A percentile compares a stretch with the other conserved stretches of the same genome.
phyloP scores from a whole-genome alignment of 2,797 vertebrate species.

The Pipistrellus pipistrellus region DNA sequence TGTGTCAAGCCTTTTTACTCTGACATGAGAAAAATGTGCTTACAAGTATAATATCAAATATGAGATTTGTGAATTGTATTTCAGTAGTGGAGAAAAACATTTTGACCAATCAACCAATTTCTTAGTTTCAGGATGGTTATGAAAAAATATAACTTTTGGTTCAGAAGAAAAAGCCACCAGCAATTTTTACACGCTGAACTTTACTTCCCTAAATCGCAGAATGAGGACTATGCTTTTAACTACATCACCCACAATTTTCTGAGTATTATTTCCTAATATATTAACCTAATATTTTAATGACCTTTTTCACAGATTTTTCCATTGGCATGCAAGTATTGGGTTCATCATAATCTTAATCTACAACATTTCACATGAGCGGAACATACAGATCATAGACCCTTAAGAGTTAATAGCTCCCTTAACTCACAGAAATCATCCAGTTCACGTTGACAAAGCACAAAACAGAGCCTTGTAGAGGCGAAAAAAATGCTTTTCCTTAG shows the following conservation, averaged over 20 bases:
- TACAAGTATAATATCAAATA: constrained; percentile 56
- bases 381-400: constrained; percentile 15
- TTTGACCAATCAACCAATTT: constrained; percentile 56
- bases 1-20: constrained; percentile 54
- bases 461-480: background rate
- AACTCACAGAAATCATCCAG: background rate
- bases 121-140: background rate
- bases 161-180: constrained; percentile 55
- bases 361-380: background rate
- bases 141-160: constrained; percentile 27
- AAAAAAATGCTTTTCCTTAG: constrained; percentile 48
- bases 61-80: constrained; percentile 33
- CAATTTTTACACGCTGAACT: constrained; percentile 46
- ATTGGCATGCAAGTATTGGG: background rate
- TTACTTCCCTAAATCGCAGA: constrained; percentile 33
- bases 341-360: background rate
- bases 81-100: constrained; percentile 29
- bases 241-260: background rate
- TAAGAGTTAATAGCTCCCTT: background rate
- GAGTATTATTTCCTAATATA: constrained; percentile 5
- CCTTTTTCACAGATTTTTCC: constrained; percentile 1
- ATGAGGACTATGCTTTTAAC: background rate
- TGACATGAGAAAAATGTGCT: background rate
- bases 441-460: constrained; percentile 49
- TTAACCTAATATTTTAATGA: constrained; percentile 24